Base-by-base conservation (phyloP, 2,797 vertebrate species). In the Lithobates pipiens region DNA sequence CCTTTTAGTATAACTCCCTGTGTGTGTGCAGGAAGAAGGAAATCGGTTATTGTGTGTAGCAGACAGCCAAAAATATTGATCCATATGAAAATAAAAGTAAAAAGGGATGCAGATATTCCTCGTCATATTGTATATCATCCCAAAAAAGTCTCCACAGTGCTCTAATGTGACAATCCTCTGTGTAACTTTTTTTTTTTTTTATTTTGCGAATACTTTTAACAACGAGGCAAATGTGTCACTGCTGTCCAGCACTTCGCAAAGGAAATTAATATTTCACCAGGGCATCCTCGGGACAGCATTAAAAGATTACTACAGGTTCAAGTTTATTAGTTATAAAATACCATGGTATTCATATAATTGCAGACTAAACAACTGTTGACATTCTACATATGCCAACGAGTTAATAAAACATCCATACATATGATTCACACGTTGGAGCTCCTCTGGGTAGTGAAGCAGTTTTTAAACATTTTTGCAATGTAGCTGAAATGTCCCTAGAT, bases 191-290 rank as follows among this genome's bases (percentile, higher is more conserved):
- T 61, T 61, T 67, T 75, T 79, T 79, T 61, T 61, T 61, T 73
- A 68, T 82, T 82, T 39, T 67, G 67, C 39, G 68, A 79, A 86
- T 75, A 77, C 83, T 75, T 83, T 83, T 79, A 83, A 78, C 68
- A 86, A 75, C 76, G 54, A 83, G 34, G n/a, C 23, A 86, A 68
- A 77, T 77, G 80, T 86, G 75, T 77, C 85, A 86, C 74, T 72
- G 6, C 75, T 16, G 21, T 73, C 77, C 76, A 74, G 68, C 57
- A 73, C 77, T 85, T 77, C 29, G 61, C 77, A 25, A 16, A 71
- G 76, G 70, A 79, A 74, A 86, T 86, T 75, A 86, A 83, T 86
- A 86, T 86, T 86, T 86, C 85, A 87, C n/a, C 85, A 79, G 39
- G 68, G 32, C 76, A 87, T 73, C 86, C 71, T 34, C 61, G 32